Conservation (phyloP, 1,140 invertebrate genomes). For the Lordiphosa mommai region DNA sequence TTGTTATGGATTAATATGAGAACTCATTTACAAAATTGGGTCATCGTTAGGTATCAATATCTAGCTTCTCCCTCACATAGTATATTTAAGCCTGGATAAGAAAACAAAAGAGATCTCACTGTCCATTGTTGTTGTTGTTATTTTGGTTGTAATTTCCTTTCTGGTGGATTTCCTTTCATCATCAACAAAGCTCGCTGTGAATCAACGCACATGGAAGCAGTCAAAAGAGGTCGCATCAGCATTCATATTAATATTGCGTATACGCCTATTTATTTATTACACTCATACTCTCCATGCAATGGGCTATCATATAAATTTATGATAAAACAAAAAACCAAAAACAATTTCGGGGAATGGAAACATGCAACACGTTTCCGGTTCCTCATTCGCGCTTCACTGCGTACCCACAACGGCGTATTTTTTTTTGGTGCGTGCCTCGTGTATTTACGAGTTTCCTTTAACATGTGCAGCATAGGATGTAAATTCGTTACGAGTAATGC, state of each 20-base stretch:
- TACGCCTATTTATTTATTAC: conserved; percentile 64
- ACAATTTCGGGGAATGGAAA: conserved; percentile 39
- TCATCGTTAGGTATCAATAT: too few species aligned
- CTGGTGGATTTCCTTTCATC: conserved; percentile 27
- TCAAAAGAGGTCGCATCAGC: conserved; percentile 22
- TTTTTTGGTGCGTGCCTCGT: conserved; percentile 25
- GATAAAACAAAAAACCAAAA: conserved; percentile 37
- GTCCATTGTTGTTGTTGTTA: conserved; percentile 19
- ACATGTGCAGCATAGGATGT: conserved; percentile 13
- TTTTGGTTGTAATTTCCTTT: conserved; percentile 61
- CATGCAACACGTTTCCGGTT: conserved; percentile 62
- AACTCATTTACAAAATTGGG: too few species aligned
- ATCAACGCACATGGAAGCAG: neutral
- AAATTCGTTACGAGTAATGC: conserved; percentile 30
- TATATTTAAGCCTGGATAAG: too few species aligned
- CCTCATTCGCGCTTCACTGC: conserved; percentile 33
- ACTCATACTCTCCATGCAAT: conserved; percentile 31
- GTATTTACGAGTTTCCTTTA: conserved; percentile 28
- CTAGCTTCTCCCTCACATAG: too few species aligned
- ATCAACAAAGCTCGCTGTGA: neutral
- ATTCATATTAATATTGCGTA: conserved; percentile 55
- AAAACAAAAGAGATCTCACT: too few species aligned
- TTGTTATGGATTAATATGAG: too few species aligned
- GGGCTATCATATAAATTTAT: conserved; percentile 59
- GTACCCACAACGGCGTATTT: neutral